These are phyloP conservation scores for Idaea dimidiata DNA, from an alignment of 2,888 invertebrate genomes.

Conservation along the genomic window DNA sequence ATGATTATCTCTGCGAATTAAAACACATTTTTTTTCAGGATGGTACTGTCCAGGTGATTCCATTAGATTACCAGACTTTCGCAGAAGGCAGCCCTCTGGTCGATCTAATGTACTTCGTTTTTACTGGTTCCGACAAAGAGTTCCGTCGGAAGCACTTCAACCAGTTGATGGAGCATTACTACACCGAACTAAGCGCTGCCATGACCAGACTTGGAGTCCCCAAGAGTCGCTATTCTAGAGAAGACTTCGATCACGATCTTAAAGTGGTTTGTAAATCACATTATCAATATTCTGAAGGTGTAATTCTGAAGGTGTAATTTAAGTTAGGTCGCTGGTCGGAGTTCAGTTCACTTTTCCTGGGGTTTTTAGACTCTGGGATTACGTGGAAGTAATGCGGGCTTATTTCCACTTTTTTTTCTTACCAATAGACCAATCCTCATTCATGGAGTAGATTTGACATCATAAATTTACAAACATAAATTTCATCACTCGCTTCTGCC, in stretches of 20 bases:
- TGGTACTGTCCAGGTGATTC: constrained; percentile 32
- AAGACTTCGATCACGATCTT: constrained; percentile 41
- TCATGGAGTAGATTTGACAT: too few relatives aligned
- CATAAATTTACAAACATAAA: too few relatives aligned
- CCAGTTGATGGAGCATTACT: constrained; percentile 42
- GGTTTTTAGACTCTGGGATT: too few relatives aligned
- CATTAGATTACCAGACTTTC: constrained; percentile 51
- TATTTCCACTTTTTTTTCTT: too few relatives aligned
- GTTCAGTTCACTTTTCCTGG: too few relatives aligned
- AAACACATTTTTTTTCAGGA: constrained; percentile 7
- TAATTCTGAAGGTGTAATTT: too few relatives aligned
- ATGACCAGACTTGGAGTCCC: constrained; percentile 31
- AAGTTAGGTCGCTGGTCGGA: too few relatives aligned
- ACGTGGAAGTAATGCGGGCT: too few relatives aligned
- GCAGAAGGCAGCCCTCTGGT: constrained; percentile 38
- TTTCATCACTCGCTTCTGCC: neutral
- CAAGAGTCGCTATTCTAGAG: constrained; percentile 39
- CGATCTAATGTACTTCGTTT: constrained; percentile 52
- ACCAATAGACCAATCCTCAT: too few relatives aligned
- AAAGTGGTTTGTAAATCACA: constrained; percentile 31
- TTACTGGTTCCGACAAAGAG: constrained; percentile 42
- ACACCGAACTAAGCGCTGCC: constrained; percentile 33
- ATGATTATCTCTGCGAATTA: neutral
- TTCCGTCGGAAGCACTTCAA: constrained; percentile 43
- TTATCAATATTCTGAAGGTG: too few relatives aligned